phyloP scores from a whole-genome alignment of 2,888 invertebrate genomes.

The Sycophila texana region DNA sequence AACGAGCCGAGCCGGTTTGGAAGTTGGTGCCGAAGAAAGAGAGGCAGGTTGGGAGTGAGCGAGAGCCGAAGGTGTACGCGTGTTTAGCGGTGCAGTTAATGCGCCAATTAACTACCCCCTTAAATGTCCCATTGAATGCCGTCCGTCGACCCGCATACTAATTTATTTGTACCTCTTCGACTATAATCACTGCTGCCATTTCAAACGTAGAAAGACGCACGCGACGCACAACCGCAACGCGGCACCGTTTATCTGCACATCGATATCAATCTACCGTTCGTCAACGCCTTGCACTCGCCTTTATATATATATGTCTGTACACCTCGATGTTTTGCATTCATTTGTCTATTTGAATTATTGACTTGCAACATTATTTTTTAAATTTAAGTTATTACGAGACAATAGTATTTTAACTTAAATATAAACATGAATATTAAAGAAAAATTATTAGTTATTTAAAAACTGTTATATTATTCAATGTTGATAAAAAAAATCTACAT shows the following conservation, averaged over 20 bases:
- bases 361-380: constrained; percentile 7
- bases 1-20: background rate
- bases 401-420: too few relatives aligned
- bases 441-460: too few relatives aligned
- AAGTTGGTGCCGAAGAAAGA: constrained; percentile 21
- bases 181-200: constrained; percentile 40
- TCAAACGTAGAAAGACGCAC: constrained; percentile 11
- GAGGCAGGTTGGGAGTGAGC: constrained; percentile 26
- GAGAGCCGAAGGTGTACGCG: constrained; percentile 41
- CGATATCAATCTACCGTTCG: constrained; percentile 48
- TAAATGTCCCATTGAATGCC: constrained; percentile 59
- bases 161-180: constrained; percentile 59
- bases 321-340: constrained; percentile 40
- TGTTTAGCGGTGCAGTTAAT: constrained; percentile 60
- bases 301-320: constrained; percentile 39
- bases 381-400: too few relatives aligned
- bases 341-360: constrained; percentile 21
- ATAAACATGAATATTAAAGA: too few relatives aligned
- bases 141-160: constrained; percentile 54
- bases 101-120: constrained; percentile 62
- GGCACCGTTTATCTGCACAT: constrained; percentile 8
- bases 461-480: too few relatives aligned
- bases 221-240: constrained; percentile 42
- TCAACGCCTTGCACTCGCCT: constrained; percentile 25
- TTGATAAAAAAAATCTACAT: too few relatives aligned